Base-by-base conservation (phyloP, 2,797 vertebrate genomes). In the Chaunax sp. region DNA sequence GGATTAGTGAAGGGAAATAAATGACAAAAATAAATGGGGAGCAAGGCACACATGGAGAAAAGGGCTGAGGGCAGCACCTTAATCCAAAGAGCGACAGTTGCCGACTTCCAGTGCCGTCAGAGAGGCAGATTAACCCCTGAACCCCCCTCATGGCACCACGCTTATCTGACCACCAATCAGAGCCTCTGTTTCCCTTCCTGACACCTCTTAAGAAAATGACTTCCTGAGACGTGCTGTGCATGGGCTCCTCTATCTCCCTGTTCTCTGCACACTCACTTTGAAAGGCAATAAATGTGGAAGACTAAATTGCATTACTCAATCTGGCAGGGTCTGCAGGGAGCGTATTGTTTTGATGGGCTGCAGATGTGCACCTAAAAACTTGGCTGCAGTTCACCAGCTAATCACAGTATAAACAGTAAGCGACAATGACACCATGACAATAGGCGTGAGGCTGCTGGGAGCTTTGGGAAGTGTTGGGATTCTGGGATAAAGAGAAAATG, bases 181-280 rank as follows among this genome's bases (percentile, higher is more conserved):
- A 83, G 20, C 19, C 66, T 80, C 75, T 1, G 12, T 77, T 83
- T 83, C 61, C 60, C 65, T 69, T 58, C 68, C 74, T 26, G 47
- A 84, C 80, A 86, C 79, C 89, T 91, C 88, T 92, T 92, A 91
- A 88, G 88, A 82, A 92, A 92, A 93, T 90, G 59, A 92, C 83
- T 89, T 85, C 61, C 63, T 1, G 38, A 51, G 78, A 65, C 41
- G 40, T 41, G 76, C 53, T 30, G 76, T 37, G 78, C n/a, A 26
- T 69, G 68, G 73, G 70, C 72, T 52, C 55, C 33, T 33, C 68
- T 41, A 52, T 67, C 75, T 75, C 77, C 26, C 72, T 2, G 33
- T 77, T 81, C 83, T 57, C 75, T 20, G 57, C 60, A 60, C 61
- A 67, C 78, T 87, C 83, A 82, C 86, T 90, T 80, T 65, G 70